Evolutionary conservation across 2,797 vertebrate species (phyloP).

Genomic region (Melanotaenia nigrans): DNA sequence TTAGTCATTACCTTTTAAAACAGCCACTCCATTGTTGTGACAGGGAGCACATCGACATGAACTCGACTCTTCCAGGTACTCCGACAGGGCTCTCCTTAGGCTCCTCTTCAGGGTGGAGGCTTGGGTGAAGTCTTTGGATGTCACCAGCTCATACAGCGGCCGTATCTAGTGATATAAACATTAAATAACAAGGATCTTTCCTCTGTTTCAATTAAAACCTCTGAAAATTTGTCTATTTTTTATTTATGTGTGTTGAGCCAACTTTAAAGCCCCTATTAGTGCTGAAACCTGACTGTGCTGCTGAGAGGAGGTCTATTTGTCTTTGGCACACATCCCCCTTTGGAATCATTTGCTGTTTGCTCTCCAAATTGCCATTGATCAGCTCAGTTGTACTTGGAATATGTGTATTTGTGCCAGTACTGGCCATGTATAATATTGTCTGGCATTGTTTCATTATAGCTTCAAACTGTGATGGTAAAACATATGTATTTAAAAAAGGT

Average conservation of each 20-base stretch:
- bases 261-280: conserved; percentile 16
- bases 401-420: conserved; percentile 14
- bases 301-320: conserved; percentile 9
- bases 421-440: conserved; percentile 2
- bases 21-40: conserved; percentile 87
- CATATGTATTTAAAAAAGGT: not conserved
- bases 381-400: conserved; percentile 31
- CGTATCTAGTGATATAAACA: conserved; percentile 74
- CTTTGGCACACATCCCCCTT: conserved; percentile 30
- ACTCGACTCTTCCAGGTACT: conserved; percentile 87
- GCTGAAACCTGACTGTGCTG: conserved; percentile 4
- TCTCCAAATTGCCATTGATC: conserved; percentile 35
- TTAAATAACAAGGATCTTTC: not conserved
- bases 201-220: not conserved
- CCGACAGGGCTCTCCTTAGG: conserved; percentile 85
- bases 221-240: not conserved
- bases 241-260: not conserved
- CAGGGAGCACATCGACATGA: conserved; percentile 90
- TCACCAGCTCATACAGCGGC: conserved; percentile 90
- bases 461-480: not conserved
- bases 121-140: conserved; percentile 80
- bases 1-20: conserved; percentile 85
- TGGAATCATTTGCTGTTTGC: conserved; percentile 38
- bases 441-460: conserved; percentile 6
- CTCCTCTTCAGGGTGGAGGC: conserved; percentile 83